Conservation (phyloP, 2,797 vertebrate species). For the Cyclura pinguis region DNA sequence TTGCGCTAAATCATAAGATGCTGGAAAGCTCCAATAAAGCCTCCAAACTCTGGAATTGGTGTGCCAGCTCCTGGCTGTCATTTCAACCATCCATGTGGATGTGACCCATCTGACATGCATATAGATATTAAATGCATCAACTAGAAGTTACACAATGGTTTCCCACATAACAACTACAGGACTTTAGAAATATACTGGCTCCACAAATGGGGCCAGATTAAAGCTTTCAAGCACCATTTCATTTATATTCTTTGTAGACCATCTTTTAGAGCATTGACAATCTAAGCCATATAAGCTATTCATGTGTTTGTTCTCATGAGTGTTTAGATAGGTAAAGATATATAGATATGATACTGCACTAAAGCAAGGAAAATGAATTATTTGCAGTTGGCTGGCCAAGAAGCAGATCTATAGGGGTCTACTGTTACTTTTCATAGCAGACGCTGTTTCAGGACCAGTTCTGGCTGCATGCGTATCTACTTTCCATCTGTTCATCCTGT, state of each 20-base stretch:
- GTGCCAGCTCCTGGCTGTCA: neutral
- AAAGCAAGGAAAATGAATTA: neutral
- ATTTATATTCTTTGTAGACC: too few relatives aligned
- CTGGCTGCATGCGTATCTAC: constrained; percentile 7
- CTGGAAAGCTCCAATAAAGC: neutral
- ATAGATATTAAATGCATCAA: neutral
- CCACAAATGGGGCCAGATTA: neutral
- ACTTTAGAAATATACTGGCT: neutral
- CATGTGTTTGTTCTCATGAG: too few relatives aligned
- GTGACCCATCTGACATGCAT: neutral
- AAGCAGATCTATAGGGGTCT: neutral
- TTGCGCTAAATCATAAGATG: neutral
- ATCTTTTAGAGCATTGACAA: neutral
- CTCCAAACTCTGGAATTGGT: neutral
- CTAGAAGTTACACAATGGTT: neutral
- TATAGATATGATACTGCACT: neutral
- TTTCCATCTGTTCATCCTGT: constrained; percentile 18
- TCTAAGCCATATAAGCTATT: too few relatives aligned
- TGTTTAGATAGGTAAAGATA: neutral
- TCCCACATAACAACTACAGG: neutral
- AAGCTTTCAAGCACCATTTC: neutral
- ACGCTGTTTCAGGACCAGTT: constrained; percentile 10
- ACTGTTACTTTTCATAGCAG: neutral
- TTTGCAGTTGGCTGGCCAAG: neutral
- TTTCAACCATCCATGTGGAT: neutral